A percentile compares a stretch with the other conserved stretches of the same genome.
Evolutionary conservation across 2,113 vertebrate species (phyloP).

Genomic region (Drymodes brunneopygia): DNA sequence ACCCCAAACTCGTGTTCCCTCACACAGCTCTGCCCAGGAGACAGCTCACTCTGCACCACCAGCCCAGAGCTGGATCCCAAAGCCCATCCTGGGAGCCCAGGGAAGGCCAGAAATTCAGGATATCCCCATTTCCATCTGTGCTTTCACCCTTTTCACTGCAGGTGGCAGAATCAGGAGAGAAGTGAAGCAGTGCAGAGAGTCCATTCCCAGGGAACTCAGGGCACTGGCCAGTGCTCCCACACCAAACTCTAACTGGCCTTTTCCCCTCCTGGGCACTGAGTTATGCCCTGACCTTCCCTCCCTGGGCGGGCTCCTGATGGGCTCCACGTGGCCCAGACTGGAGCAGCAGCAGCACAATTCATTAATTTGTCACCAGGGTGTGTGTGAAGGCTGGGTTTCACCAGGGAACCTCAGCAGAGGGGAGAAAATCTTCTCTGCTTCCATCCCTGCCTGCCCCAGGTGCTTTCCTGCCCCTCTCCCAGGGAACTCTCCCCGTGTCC

Average conservation of each 20-base stretch:
- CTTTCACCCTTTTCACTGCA: neutral
- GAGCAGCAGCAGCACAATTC: neutral
- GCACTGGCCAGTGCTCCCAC: neutral
- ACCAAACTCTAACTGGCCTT: fast-evolving
- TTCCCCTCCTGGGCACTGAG: no score
- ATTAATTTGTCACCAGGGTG: neutral
- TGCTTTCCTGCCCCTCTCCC: neutral
- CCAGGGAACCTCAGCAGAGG: no score
- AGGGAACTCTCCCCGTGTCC: fast-evolving
- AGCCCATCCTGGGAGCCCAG: neutral
- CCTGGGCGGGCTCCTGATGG: fast-evolving
- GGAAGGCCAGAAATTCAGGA: neutral
- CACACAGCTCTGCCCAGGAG: neutral
- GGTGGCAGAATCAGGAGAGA: neutral
- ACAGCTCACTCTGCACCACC: neutral
- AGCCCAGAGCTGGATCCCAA: neutral
- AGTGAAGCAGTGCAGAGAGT: fast-evolving
- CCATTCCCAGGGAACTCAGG: fast-evolving
- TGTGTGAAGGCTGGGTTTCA: fast-evolving
- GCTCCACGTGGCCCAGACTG: fast-evolving
- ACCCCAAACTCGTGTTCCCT: neutral
- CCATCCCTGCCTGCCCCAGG: neutral
- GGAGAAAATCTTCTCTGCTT: no score
- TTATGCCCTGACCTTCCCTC: neutral
- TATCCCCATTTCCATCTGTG: fast-evolving